Percentiles rank a stretch among this genome's conserved stretches.
phyloP scores from a whole-genome alignment of 30 jellyfish, hydroid and myxozoan species.

The Haliclystus octoradiatus region DNA sequence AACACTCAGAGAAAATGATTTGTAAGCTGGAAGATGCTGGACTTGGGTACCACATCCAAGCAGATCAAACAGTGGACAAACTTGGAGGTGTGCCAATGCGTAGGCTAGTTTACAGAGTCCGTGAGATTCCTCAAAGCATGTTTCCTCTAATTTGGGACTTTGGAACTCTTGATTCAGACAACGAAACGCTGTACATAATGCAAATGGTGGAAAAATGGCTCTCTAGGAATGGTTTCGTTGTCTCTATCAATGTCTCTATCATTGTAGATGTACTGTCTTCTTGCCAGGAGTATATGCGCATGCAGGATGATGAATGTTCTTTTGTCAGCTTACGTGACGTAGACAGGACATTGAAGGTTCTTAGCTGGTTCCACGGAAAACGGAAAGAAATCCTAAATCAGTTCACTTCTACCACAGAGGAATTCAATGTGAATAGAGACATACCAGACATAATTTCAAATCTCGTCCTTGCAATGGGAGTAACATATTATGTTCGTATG shows the following conservation, averaged over 20 bases:
- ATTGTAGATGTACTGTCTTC: no score
- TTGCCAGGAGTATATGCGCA: no score
- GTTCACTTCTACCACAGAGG: no score
- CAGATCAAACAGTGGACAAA: conserved; percentile 38
- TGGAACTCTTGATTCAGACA: conserved; percentile 37
- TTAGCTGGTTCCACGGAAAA: conserved; percentile 52
- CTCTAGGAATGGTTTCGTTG: no score
- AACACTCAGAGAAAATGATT: conserved; percentile 45
- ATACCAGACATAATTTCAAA: no score
- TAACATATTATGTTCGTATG: no score
- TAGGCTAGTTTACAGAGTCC: conserved; percentile 66
- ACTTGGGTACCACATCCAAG: conserved; percentile 45
- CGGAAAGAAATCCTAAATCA: conserved; percentile 14
- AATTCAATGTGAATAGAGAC: no score
- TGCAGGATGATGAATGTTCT: conserved; percentile 84
- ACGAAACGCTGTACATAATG: conserved; percentile 40
- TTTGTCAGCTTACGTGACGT: conserved; percentile 80
- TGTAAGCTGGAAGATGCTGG: conserved; percentile 46
- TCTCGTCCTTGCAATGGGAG: no score
- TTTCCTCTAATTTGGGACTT: conserved; percentile 71
- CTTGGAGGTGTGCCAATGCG: conserved; percentile 48
- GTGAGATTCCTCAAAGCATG: conserved; percentile 53
- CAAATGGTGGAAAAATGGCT: conserved; percentile 44
- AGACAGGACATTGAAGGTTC: conserved; percentile 66
- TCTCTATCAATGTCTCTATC: no score